Percentiles rank a stretch among this genome's conserved stretches.
Conservation (phyloP, 1,140 invertebrate species). For the Magallana angulata region DNA sequence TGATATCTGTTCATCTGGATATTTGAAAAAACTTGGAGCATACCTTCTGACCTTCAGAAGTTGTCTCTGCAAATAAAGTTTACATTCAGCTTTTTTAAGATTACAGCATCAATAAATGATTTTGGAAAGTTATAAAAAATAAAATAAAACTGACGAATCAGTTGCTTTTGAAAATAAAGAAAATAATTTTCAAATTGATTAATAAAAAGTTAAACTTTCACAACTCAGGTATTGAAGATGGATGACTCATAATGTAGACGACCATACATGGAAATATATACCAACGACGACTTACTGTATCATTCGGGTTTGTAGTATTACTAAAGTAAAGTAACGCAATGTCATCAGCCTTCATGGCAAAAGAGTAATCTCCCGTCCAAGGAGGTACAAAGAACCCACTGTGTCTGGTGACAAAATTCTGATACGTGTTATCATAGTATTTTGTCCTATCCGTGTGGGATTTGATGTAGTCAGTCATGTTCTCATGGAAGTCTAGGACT, state of each 20-base stretch:
- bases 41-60: background rate
- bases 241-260: no score
- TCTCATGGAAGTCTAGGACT: slow-evolving; percentile 30
- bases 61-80: background rate
- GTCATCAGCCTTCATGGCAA: slow-evolving; percentile 55
- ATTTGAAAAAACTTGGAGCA: background rate
- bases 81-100: no score
- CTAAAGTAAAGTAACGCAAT: slow-evolving; percentile 52
- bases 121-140: no score
- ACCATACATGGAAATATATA: no score
- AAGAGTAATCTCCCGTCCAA: slow-evolving; percentile 44
- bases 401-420: slow-evolving; percentile 40
- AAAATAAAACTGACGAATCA: no score
- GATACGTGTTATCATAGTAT: background rate
- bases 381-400: slow-evolving; percentile 52
- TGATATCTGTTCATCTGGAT: background rate
- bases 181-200: no score
- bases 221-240: no score
- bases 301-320: slow-evolving; percentile 32
- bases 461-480: slow-evolving; percentile 26
- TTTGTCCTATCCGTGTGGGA: slow-evolving; percentile 39
- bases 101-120: no score
- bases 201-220: no score
- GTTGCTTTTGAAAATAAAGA: no score
- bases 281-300: slow-evolving; percentile 35